These are phyloP conservation scores for Microcebus lehilahytsara DNA, from an alignment of 2,113 vertebrate species.

Conservation along the genomic window DNA sequence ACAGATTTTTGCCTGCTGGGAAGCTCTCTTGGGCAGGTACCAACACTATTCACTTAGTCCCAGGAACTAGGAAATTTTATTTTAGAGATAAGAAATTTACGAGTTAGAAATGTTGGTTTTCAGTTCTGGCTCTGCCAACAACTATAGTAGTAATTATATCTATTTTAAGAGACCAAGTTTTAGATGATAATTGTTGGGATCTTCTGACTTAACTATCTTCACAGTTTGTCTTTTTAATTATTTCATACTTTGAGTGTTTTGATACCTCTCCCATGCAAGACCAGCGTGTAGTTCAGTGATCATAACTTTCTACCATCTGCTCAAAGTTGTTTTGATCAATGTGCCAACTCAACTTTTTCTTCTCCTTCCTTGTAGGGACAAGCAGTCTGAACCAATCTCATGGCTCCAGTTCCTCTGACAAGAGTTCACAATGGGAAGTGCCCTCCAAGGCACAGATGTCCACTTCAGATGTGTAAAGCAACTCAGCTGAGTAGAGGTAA, in stretches of 20 bases:
- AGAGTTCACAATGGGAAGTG: background rate
- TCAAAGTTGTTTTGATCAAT: background rate
- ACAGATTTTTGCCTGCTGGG: background rate
- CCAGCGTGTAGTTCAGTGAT: background rate
- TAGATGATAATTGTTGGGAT: background rate
- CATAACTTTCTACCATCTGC: background rate
- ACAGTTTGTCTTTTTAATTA: slow-evolving; percentile 2
- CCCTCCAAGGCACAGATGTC: background rate
- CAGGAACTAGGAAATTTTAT: background rate
- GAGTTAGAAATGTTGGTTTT: background rate
- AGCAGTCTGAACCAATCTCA: background rate
- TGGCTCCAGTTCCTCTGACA: background rate
- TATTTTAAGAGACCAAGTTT: background rate
- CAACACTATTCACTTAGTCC: background rate
- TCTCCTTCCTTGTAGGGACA: background rate
- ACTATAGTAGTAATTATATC: background rate
- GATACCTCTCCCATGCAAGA: background rate
- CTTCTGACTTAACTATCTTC: background rate
- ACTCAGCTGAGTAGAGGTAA: background rate
- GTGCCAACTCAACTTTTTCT: background rate
- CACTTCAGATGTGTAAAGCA: background rate
- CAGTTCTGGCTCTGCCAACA: background rate
- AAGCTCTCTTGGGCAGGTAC: background rate
- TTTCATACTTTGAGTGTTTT: background rate
- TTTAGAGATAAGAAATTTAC: background rate